Percentiles rank a stretch among this genome's conserved stretches.
phyloP scores from a whole-genome alignment of 1,140 invertebrate species.

The Bathynomus jamesi region DNA sequence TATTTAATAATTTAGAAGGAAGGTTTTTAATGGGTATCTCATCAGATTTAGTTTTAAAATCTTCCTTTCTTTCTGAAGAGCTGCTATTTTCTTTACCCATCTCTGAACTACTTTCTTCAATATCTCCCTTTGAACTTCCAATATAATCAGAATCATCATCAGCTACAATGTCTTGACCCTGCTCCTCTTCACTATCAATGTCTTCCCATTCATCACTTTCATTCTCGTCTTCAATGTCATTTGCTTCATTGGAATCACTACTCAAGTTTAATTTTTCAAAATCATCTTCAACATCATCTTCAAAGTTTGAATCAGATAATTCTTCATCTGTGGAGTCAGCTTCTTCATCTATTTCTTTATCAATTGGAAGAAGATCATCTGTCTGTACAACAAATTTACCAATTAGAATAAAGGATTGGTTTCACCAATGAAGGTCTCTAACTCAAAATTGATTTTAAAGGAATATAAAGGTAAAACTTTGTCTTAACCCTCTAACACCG shows the following conservation, averaged over 20 bases:
- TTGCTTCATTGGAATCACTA: neutral
- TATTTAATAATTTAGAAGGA: too few relatives aligned
- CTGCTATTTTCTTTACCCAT: slow-evolving; percentile 2
- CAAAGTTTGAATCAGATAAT: too few relatives aligned
- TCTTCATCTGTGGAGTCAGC: too few relatives aligned
- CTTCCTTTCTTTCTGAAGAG: slow-evolving; percentile 1
- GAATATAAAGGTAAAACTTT: too few relatives aligned
- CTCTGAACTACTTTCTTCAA: slow-evolving; percentile 14
- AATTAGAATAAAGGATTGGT: too few relatives aligned
- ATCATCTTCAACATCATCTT: neutral
- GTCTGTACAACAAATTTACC: too few relatives aligned
- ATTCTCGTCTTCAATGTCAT: slow-evolving; percentile 9
- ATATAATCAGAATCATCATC: slow-evolving; percentile 21
- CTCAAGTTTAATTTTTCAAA: neutral
- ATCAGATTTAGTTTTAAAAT: neutral
- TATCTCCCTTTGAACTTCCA: slow-evolving; percentile 28
- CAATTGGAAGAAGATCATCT: too few relatives aligned
- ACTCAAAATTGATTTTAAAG: too few relatives aligned
- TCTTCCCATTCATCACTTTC: slow-evolving; percentile 14
- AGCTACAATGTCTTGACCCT: neutral
- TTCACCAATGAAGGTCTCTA: too few relatives aligned
- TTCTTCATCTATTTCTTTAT: too few relatives aligned
- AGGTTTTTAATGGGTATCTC: too few relatives aligned
- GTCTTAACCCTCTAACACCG: too few relatives aligned
- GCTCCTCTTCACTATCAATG: slow-evolving; percentile 13